Evolutionary conservation across 1,140 invertebrate genomes (phyloP).

Genomic region (Drosophila pandora): DNA sequence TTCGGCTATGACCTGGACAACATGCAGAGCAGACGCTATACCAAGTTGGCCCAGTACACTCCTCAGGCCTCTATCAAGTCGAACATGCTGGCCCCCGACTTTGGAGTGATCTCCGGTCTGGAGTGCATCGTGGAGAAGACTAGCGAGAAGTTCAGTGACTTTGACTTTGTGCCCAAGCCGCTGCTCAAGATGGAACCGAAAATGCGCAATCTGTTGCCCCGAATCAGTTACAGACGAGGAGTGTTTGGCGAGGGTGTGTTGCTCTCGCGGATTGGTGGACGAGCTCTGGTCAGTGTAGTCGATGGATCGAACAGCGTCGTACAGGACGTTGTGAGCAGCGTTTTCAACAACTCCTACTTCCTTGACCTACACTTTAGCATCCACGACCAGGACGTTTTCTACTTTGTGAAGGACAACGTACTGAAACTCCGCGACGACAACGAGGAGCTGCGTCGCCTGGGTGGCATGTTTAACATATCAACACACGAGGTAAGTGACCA

Average conservation of each 20-base stretch:
- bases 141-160: slow-evolving; percentile 91
- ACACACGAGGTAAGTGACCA: slow-evolving; percentile 94
- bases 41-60: slow-evolving; percentile 90
- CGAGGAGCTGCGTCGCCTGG: slow-evolving; percentile 92
- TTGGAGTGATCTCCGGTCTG: slow-evolving; percentile 94
- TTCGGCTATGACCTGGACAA: slow-evolving; percentile 94
- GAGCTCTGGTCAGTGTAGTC: slow-evolving; percentile 92
- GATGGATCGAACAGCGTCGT: slow-evolving; percentile 94
- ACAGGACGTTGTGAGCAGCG: slow-evolving; percentile 95
- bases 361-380: slow-evolving; percentile 96
- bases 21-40: slow-evolving; percentile 93
- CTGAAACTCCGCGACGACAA: slow-evolving; percentile 94
- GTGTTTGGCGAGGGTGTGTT: slow-evolving; percentile 96
- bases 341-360: slow-evolving; percentile 96
- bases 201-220: slow-evolving; percentile 90
- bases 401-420: slow-evolving; percentile 96
- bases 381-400: slow-evolving; percentile 96
- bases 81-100: slow-evolving; percentile 91
- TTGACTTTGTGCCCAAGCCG: slow-evolving; percentile 93
- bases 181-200: slow-evolving; percentile 92
- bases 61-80: slow-evolving; percentile 91
- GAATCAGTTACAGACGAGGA: slow-evolving; percentile 92
- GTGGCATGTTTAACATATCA: slow-evolving; percentile 96
- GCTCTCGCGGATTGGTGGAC: slow-evolving; percentile 91
- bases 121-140: slow-evolving; percentile 94